Evolutionary conservation across 2,797 vertebrate species (phyloP), one percentile per base, ranked within the genome.

Genomic region (Crocodylus rhombifer): DNA sequence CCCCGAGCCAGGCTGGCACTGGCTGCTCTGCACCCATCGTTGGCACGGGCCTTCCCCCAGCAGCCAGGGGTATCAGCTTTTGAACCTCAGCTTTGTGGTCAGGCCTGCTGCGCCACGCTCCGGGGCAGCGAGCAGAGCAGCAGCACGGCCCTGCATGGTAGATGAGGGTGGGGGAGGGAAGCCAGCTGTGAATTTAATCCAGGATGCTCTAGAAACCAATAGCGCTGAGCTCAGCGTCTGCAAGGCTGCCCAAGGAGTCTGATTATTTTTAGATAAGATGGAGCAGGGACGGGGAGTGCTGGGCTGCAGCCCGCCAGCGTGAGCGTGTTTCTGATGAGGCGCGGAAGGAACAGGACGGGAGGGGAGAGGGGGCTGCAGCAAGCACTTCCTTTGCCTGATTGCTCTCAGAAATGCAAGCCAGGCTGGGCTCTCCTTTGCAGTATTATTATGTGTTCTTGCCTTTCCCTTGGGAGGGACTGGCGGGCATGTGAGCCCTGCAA

Each of bases 201-300:
- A 67, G 84, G 88, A 88, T 82, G 67, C 93, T 42, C 25, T 9
- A 64, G 79, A 85, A 94, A 89, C 91, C 64, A 33, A 94, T 89
- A 94, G 18, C 64, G 65, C 97, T 96, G 97, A 97, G 93, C 96
- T 96, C 96, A 97, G 97, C 21, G 5, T 97, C 97, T 97, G 95
- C 86, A 78, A 7, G 0, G 28, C 25, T 91, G 73, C 84, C 91
- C 94, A 86, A 86, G 94, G 95, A 96, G 80, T 28, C 1, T 0
- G 86, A 87, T 89, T 98, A 96, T 97, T 97, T 97, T 97, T 97
- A 97, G 93, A 94, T 89, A 77, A 93, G 82, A 89, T 71, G 87
- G 80, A 92, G 73, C 3, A 1, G 65, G 65, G 84, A 57, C 0
- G 0, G 21, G 77, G 78, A 69, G 82, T 65, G 51, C 82, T 82